phyloP scores from a whole-genome alignment of 1,140 invertebrate species.

The Drosophila auraria region DNA sequence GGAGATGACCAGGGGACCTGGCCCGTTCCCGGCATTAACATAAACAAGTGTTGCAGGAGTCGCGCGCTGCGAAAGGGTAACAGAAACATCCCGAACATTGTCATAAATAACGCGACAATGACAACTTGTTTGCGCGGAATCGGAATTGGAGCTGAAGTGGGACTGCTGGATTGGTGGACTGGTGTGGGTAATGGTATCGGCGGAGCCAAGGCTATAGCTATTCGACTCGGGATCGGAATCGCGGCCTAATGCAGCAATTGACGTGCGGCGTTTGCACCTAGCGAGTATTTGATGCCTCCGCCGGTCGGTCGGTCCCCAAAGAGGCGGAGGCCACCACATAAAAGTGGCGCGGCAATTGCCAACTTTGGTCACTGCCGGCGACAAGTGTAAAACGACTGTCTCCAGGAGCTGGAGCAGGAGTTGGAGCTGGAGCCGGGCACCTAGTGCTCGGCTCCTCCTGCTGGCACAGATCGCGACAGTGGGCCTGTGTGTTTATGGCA shows the following conservation, averaged over 20 bases:
- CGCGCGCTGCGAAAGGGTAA: conserved; percentile 48
- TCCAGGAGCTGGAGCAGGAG: conserved; percentile 39
- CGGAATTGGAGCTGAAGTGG: conserved; percentile 40
- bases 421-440: conserved; percentile 14
- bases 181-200: conserved; percentile 18
- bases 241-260: conserved; percentile 75
- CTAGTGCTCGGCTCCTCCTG: conserved; percentile 23
- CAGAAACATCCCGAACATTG: conserved; percentile 80
- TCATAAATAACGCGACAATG: conserved; percentile 83
- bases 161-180: neutral
- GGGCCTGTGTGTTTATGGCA: conserved; percentile 81
- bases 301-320: conserved; percentile 58
- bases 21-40: conserved; percentile 58
- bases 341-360: conserved; percentile 83
- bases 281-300: conserved; percentile 71
- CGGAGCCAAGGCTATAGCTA: conserved; percentile 6
- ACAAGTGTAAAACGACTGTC: conserved; percentile 83
- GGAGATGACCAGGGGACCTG: neutral
- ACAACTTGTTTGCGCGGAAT: conserved; percentile 71
- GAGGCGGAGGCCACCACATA: conserved; percentile 74
- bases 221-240: conserved; percentile 42
- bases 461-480: conserved; percentile 52
- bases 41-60: conserved; percentile 65
- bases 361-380: conserved; percentile 83
- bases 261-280: conserved; percentile 83